A percentile compares a stretch with the other conserved stretches of the same genome.
Evolutionary conservation across 2,113 vertebrate genomes (phyloP).

Genomic region (Desmodus rotundus): DNA sequence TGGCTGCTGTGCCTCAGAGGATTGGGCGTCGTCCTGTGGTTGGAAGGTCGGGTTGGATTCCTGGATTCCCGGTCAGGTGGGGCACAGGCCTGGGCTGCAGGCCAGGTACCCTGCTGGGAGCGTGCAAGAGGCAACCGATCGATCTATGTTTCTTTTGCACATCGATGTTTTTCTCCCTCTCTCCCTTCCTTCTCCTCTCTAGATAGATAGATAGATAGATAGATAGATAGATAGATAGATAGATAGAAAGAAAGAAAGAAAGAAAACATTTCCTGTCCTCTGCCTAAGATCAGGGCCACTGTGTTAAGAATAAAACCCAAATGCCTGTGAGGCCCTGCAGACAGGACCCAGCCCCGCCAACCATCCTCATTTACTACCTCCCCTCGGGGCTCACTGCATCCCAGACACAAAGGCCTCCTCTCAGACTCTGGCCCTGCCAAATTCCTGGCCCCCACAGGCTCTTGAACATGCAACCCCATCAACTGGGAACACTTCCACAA

Average conservation of each 20-base stretch:
- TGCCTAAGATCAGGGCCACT: neutral
- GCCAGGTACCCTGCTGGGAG: no score
- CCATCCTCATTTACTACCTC: neutral
- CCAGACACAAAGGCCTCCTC: neutral
- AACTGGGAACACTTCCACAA: neutral
- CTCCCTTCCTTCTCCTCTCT: no score
- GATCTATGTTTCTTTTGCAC: no score
- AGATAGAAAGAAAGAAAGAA: no score
- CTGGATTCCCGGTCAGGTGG: no score
- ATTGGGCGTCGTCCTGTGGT: no score
- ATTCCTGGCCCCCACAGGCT: neutral
- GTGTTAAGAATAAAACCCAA: neutral
- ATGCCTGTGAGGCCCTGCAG: neutral
- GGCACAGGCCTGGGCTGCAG: no score
- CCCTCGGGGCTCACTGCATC: neutral
- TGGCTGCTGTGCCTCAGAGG: neutral
- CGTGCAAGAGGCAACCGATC: no score
- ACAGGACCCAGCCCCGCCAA: neutral
- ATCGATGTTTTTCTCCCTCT: no score
- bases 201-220: no score
- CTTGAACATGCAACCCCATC: neutral
- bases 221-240: no score
- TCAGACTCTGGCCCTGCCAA: neutral
- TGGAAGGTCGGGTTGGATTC: no score
- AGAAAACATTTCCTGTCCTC: neutral